Conservation (phyloP, 2,888 invertebrate genomes). For the Zaprionus bogoriensis region DNA sequence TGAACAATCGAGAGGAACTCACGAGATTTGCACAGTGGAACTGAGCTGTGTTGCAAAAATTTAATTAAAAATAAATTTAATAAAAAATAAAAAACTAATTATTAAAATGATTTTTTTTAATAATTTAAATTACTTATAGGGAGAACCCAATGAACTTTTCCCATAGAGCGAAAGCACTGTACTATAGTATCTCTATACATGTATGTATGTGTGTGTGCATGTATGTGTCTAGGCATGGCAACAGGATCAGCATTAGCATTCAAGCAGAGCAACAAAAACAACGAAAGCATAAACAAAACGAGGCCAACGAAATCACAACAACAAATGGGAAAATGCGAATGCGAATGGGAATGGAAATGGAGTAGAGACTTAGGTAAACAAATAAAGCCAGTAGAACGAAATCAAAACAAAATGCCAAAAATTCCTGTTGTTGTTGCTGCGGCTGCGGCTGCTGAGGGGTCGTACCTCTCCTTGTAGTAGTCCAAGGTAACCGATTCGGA, state of each 20-base stretch:
- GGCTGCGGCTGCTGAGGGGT: conserved; percentile 20
- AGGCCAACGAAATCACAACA: conserved; percentile 39
- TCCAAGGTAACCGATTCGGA: conserved; percentile 84
- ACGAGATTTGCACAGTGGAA: conserved; percentile 30
- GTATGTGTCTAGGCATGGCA: conserved; percentile 49
- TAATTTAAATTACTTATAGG: too few relatives aligned
- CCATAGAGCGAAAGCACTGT: not conserved
- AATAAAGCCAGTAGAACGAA: conserved; percentile 38
- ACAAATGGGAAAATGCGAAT: conserved; percentile 55
- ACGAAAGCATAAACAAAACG: conserved; percentile 53
- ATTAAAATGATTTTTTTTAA: not conserved
- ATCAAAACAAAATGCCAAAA: conserved; percentile 66
- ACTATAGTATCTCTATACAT: not conserved
- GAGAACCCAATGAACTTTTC: too few relatives aligned
- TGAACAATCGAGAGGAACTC: conserved; percentile 29
- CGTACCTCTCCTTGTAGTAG: conserved; percentile 84
- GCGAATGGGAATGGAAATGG: too few relatives aligned
- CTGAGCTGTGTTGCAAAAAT: not conserved
- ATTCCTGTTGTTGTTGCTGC: conserved; percentile 9
- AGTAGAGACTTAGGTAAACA: too few relatives aligned
- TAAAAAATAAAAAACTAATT: not conserved
- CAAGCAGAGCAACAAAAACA: conserved; percentile 36
- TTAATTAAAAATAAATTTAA: not conserved
- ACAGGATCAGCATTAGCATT: conserved; percentile 65
- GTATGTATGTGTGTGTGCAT: not conserved